Conservation (phyloP, 2,797 vertebrate species). For the Acrocephalus scirpaceus region DNA sequence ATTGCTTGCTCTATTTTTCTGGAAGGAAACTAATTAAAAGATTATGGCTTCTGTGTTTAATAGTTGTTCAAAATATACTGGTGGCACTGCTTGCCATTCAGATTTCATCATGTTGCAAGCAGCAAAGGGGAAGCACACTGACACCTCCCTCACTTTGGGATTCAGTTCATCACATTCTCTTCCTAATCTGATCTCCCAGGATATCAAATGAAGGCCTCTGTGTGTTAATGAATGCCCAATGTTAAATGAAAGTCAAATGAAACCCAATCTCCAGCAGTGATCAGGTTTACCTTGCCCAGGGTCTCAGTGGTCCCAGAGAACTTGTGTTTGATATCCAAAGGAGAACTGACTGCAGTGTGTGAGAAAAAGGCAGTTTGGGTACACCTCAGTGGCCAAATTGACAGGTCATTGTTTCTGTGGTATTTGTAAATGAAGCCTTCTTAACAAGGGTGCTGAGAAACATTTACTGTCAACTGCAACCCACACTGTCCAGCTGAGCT, state of each 20-base stretch:
- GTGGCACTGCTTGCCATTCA: background rate
- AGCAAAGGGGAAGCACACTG: background rate
- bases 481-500: conserved; percentile 12
- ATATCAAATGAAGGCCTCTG: background rate
- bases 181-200: background rate
- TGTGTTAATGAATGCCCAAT: background rate
- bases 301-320: background rate
- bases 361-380: background rate
- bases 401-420: background rate
- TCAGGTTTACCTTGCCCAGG: background rate
- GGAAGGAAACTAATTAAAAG: conserved; percentile 35
- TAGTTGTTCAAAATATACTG: conserved; percentile 2
- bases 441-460: background rate
- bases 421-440: background rate
- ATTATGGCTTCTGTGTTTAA: conserved; percentile 8
- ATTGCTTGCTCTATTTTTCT: conserved; percentile 63
- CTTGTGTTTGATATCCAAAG: background rate
- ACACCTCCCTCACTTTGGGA: background rate
- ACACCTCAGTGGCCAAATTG: background rate
- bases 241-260: background rate
- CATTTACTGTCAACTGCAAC: background rate
- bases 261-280: background rate
- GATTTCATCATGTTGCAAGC: background rate
- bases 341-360: background rate
- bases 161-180: background rate